phyloP scores from a whole-genome alignment of 2,797 vertebrate genomes.

The Ptychadena robeensis region DNA sequence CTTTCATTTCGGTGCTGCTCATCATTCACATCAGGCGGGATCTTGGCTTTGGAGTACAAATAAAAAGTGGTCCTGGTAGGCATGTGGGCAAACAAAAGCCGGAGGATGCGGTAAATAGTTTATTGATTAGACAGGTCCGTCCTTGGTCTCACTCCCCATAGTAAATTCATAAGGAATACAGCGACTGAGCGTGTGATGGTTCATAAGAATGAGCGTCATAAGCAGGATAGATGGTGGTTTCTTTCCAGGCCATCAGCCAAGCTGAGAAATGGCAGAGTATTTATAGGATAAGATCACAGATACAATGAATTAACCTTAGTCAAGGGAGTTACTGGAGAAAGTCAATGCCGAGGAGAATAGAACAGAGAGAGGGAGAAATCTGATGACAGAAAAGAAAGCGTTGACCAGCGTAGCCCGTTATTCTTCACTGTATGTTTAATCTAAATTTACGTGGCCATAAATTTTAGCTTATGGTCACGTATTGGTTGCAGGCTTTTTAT shows the following conservation, averaged over 20 bases:
- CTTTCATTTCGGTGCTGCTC: conserved; percentile 23
- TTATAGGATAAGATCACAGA: conserved; percentile 54
- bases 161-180: conserved; percentile 38
- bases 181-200: conserved; percentile 41
- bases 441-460: not conserved
- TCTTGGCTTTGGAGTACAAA: conserved; percentile 35
- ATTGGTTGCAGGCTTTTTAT: not conserved
- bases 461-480: not conserved
- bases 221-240: conserved; percentile 42
- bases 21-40: conserved; percentile 31
- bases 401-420: not conserved
- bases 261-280: conserved; percentile 46
- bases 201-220: conserved; percentile 35
- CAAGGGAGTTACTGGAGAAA: conserved; percentile 42
- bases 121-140: conserved; percentile 48
- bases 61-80: conserved; percentile 32
- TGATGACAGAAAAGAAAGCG: not conserved
- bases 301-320: conserved; percentile 53
- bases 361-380: conserved; percentile 18
- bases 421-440: not conserved
- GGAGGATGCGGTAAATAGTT: conserved; percentile 50
- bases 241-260: conserved; percentile 49
- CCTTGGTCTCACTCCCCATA: conserved; percentile 41
- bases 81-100: conserved; percentile 49
- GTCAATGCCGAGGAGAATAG: conserved; percentile 26